A percentile compares a stretch with the other conserved stretches of the same genome.
Conservation (phyloP, 1,140 invertebrate genomes). For the Helicoverpa zea region DNA sequence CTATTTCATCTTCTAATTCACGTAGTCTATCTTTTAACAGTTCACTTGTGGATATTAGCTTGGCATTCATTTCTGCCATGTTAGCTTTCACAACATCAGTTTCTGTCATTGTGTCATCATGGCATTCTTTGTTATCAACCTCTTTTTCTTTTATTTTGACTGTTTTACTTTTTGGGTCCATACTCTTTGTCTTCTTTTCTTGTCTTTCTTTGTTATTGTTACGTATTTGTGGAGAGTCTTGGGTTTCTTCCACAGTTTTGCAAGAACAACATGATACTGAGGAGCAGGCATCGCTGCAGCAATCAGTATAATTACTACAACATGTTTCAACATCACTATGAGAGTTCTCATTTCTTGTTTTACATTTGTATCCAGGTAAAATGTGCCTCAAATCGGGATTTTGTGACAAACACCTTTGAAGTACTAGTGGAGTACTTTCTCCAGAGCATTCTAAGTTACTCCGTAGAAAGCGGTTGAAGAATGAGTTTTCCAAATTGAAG, state of each 20-base stretch:
- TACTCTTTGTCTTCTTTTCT: slow-evolving; percentile 48
- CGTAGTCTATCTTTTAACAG: slow-evolving; percentile 88
- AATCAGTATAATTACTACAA: slow-evolving; percentile 77
- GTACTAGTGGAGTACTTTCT: slow-evolving; percentile 78
- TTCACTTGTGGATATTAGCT: slow-evolving; percentile 87
- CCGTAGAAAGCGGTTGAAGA: slow-evolving; percentile 87
- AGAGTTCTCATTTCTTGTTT: slow-evolving; percentile 63
- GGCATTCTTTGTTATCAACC: slow-evolving; percentile 63
- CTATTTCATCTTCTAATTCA: slow-evolving; percentile 91
- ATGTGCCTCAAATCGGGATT: slow-evolving; percentile 77
- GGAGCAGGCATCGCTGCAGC: slow-evolving; percentile 71
- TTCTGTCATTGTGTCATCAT: slow-evolving; percentile 58
- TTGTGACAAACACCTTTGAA: slow-evolving; percentile 75
- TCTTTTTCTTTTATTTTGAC: slow-evolving; percentile 57
- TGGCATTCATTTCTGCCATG: slow-evolving; percentile 83
- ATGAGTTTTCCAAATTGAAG: slow-evolving; percentile 91
- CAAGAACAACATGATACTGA: slow-evolving; percentile 76
- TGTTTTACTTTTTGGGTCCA: slow-evolving; percentile 43
- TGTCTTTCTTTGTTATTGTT: slow-evolving; percentile 19
- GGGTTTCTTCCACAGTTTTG: slow-evolving; percentile 66
- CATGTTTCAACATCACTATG: slow-evolving; percentile 68
- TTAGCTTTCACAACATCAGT: slow-evolving; percentile 70
- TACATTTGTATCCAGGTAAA: slow-evolving; percentile 56
- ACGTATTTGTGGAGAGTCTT: slow-evolving; percentile 30
- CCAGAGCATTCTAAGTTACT: slow-evolving; percentile 79